Conservation (phyloP, 2,888 invertebrate genomes). For the Agrotis clavis region DNA sequence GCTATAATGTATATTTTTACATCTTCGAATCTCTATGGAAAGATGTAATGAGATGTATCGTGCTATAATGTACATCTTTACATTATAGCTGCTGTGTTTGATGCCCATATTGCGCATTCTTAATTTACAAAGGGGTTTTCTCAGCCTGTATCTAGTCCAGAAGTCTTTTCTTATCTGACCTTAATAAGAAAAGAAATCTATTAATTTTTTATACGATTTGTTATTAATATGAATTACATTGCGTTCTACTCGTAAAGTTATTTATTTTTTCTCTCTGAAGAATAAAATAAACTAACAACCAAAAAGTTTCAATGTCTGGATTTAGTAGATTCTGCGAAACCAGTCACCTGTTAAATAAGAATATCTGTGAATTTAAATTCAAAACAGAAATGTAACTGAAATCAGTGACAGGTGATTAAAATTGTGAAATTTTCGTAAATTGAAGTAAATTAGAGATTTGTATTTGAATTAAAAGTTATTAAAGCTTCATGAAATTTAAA, state of each 20-base stretch:
- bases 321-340: not conserved
- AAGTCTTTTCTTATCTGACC: too few species aligned
- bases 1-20: too few species aligned
- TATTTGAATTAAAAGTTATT: not conserved
- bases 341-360: not conserved
- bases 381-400: not conserved
- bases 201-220: not conserved
- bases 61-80: too few species aligned
- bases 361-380: not conserved
- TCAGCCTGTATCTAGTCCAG: too few species aligned
- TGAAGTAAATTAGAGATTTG: not conserved
- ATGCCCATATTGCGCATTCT: too few species aligned
- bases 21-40: too few species aligned
- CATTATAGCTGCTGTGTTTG: too few species aligned
- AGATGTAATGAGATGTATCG: too few species aligned
- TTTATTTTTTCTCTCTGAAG: not conserved
- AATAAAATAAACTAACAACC: conserved; percentile 4
- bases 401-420: not conserved
- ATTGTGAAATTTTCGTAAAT: not conserved
- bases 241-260: not conserved
- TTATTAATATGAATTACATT: conserved; percentile 1
- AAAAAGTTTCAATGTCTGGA: conserved; percentile 2
- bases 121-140: too few species aligned
- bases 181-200: not conserved
- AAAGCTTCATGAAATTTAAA: not conserved